Conservation (phyloP, 1,140 invertebrate genomes). For the Mya arenaria region DNA sequence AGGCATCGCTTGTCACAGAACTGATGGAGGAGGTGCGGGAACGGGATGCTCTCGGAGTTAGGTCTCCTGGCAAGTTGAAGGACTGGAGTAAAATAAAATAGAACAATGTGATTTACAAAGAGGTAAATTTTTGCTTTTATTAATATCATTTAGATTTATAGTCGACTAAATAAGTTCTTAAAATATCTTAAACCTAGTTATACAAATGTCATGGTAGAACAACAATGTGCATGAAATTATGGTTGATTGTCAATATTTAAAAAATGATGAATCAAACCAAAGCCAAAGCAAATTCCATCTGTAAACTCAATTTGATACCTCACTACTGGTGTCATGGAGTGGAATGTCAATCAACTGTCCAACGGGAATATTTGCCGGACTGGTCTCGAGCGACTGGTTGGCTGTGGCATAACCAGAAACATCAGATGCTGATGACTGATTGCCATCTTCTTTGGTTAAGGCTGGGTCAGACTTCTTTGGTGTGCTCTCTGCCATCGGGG, state of each 20-base stretch:
- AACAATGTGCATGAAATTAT: not conserved
- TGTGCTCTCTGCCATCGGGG: conserved; percentile 70
- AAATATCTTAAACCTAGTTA: conserved; percentile 10
- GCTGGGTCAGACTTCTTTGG: conserved; percentile 60
- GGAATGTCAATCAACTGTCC: conserved; percentile 76
- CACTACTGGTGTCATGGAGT: conserved; percentile 62
- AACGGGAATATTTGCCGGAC: conserved; percentile 34
- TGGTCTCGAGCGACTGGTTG: conserved; percentile 40
- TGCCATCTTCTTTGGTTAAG: not conserved
- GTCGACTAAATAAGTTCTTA: not conserved
- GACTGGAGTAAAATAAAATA: conserved; percentile 16
- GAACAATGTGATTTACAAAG: not conserved
- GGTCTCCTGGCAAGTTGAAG: conserved; percentile 61
- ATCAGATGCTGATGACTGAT: conserved; percentile 10
- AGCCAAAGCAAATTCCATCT: not conserved
- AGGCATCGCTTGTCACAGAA: conserved; percentile 75
- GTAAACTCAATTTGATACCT: not conserved
- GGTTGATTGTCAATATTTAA: not conserved
- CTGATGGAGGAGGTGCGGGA: conserved; percentile 76
- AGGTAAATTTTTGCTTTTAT: not conserved
- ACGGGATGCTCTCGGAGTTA: conserved; percentile 64
- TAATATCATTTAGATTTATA: not conserved
- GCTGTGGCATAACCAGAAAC: conserved; percentile 21
- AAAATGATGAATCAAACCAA: not conserved
- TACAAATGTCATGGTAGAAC: not conserved